Evolutionary conservation across 2,797 vertebrate species (phyloP).

Genomic region (Petrocephalus schoutedeni): DNA sequence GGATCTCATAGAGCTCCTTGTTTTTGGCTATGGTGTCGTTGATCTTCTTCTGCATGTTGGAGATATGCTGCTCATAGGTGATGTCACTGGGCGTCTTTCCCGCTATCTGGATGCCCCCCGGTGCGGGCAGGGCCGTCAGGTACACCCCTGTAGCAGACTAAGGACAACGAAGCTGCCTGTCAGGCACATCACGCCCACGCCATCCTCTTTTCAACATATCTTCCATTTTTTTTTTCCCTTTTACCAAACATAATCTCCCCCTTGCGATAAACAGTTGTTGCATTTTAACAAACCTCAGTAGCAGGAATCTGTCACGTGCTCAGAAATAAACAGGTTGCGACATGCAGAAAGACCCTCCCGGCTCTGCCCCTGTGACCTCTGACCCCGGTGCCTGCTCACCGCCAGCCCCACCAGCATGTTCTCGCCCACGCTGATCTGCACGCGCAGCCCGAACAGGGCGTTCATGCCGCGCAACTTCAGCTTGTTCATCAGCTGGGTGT

Average conservation of each 20-base stretch:
- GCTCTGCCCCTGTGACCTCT: not conserved
- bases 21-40: conserved; percentile 93
- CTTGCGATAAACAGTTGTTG: not conserved
- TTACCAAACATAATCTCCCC: not conserved
- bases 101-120: conserved; percentile 90
- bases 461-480: conserved; percentile 95
- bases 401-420: conserved; percentile 94
- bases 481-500: conserved; percentile 97
- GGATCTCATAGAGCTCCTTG: conserved; percentile 90
- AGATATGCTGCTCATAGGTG: conserved; percentile 85
- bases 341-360: not conserved
- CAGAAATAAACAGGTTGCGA: not conserved
- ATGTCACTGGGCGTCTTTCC: conserved; percentile 89
- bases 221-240: not conserved
- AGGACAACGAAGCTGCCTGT: not conserved
- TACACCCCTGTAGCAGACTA: conserved; percentile 97
- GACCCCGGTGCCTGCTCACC: conserved; percentile 62
- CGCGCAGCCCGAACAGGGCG: conserved; percentile 85
- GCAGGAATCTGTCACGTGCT: not conserved
- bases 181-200: not conserved
- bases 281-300: not conserved
- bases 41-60: conserved; percentile 92
- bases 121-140: conserved; percentile 80
- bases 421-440: conserved; percentile 95
- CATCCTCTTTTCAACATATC: not conserved